These are phyloP conservation scores for Trachelus stipa DNA, from an alignment of 2,888 invertebrate species.

Conservation along the genomic window DNA sequence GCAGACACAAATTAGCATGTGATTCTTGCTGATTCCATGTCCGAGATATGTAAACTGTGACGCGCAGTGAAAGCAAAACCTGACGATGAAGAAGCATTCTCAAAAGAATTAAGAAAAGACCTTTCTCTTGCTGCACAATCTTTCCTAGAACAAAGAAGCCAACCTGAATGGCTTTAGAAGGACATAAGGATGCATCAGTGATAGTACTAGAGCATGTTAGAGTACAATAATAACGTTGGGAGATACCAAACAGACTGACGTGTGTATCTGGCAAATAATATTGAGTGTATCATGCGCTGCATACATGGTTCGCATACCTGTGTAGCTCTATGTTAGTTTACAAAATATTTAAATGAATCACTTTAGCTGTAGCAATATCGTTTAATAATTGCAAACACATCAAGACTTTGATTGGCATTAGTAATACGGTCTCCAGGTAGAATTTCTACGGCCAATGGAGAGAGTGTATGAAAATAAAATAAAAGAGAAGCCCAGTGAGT, in stretches of 20 bases:
- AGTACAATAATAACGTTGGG: background rate
- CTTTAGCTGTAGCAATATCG: background rate
- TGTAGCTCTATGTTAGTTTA: background rate
- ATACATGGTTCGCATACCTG: background rate
- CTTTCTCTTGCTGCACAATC: background rate
- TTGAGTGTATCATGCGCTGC: background rate
- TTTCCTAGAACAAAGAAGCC: background rate
- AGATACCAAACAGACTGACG: background rate
- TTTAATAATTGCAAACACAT: background rate
- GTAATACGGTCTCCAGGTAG: background rate
- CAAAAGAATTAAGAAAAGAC: background rate
- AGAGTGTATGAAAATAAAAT: background rate
- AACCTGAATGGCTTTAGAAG: background rate
- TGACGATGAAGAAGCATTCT: background rate
- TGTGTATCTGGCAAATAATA: background rate
- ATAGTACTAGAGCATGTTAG: background rate
- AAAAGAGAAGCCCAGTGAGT: background rate
- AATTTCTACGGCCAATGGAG: background rate
- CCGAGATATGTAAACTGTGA: background rate
- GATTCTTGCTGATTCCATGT: background rate
- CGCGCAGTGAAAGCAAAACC: background rate
- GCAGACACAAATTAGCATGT: background rate
- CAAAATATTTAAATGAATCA: background rate
- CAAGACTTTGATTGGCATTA: background rate
- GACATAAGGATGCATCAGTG: background rate